Percentiles rank a stretch among this genome's conserved stretches.
phyloP scores from a whole-genome alignment of 2,888 invertebrate genomes.

The Metalampra italica region DNA sequence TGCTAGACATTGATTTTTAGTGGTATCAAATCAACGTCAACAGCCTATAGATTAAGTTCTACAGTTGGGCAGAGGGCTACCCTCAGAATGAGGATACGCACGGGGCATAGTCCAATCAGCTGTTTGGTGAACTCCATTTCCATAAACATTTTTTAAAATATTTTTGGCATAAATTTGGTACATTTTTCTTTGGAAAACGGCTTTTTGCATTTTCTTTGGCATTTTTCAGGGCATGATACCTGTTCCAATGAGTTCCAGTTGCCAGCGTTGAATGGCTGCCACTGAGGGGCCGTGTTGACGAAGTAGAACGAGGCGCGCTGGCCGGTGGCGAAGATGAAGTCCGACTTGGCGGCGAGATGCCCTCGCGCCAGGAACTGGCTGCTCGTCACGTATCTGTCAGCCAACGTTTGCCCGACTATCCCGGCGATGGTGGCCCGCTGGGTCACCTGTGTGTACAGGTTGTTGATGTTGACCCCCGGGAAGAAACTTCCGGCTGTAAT shows the following conservation, averaged over 20 bases:
- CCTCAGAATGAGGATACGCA: too few relatives aligned
- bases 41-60: too few relatives aligned
- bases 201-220: too few relatives aligned
- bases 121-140: too few relatives aligned
- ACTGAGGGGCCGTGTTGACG: conserved; percentile 82
- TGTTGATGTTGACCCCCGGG: conserved; percentile 56
- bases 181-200: too few relatives aligned
- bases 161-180: too few relatives aligned
- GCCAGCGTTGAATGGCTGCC: conserved; percentile 81
- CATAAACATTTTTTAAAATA: too few relatives aligned
- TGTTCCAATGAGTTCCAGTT: conserved; percentile 78
- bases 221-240: conserved; percentile 20
- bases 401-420: conserved; percentile 46
- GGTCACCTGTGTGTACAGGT: conserved; percentile 52
- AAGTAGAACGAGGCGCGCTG: conserved; percentile 81
- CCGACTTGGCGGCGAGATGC: conserved; percentile 80
- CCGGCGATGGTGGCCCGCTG: conserved; percentile 47
- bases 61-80: too few relatives aligned
- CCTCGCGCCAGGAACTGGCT: conserved; percentile 76
- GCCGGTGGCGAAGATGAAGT: conserved; percentile 79
- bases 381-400: conserved; percentile 65
- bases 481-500: conserved; percentile 68
- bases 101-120: too few relatives aligned
- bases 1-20: too few relatives aligned
- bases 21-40: too few relatives aligned